A percentile compares a stretch with the other conserved stretches of the same genome.
Evolutionary conservation across 2,797 vertebrate species (phyloP).

Genomic region (Bufotes viridis): DNA sequence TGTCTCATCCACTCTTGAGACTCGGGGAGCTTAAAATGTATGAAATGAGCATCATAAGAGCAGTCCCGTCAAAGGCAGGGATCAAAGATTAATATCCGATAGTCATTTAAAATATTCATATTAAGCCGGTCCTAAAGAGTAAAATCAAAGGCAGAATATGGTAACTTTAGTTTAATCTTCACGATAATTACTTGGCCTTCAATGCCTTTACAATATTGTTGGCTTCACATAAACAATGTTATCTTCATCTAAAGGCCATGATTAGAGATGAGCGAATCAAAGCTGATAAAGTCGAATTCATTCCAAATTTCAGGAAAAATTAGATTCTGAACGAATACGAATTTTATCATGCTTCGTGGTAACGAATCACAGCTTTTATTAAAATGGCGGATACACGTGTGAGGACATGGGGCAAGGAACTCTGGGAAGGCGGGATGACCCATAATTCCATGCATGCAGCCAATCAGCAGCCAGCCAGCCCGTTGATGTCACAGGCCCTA

Average conservation of each 20-base stretch:
- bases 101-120: conserved; percentile 7
- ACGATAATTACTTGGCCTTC: neutral
- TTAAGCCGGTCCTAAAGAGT: neutral
- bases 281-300: no score
- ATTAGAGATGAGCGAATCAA: no score
- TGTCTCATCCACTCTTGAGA: conserved; percentile 32
- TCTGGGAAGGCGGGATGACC: no score
- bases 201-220: neutral
- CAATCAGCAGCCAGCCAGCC: no score
- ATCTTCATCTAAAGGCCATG: neutral
- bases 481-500: no score
- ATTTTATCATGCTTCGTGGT: no score
- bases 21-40: conserved; percentile 19
- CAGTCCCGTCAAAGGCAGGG: neutral
- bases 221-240: neutral
- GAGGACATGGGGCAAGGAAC: no score
- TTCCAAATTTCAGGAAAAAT: no score
- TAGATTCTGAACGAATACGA: no score
- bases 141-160: neutral
- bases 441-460: no score
- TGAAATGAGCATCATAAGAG: conserved; percentile 38
- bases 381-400: no score
- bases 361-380: no score
- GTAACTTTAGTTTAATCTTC: neutral
- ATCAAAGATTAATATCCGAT: neutral